phyloP scores from a whole-genome alignment of 2,888 invertebrate genomes.

The Sacculina carcini region DNA sequence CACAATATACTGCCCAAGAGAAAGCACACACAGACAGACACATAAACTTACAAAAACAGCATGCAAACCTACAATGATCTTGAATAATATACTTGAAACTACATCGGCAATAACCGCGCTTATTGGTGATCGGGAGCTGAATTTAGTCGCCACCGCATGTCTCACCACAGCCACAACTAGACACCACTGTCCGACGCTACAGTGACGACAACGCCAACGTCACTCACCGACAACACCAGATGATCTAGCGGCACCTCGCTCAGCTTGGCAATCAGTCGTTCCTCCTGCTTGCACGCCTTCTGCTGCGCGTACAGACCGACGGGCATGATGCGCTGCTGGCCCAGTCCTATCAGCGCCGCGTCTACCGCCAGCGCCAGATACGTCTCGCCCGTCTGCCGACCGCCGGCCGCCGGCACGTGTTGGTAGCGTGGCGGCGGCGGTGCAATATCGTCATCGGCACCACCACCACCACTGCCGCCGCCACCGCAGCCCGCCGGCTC shows the following conservation, averaged over 20 bases:
- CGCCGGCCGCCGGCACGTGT: slow-evolving; percentile 45
- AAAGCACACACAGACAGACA: too few relatives aligned
- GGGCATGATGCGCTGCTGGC: slow-evolving; percentile 51
- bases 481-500: slow-evolving; percentile 1
- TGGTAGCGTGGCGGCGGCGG: slow-evolving; percentile 31
- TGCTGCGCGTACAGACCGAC: slow-evolving; percentile 51
- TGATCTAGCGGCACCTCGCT: slow-evolving; percentile 50
- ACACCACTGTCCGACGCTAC: too few relatives aligned
- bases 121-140: too few relatives aligned
- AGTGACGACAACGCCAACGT: too few relatives aligned
- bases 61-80: too few relatives aligned
- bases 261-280: slow-evolving; percentile 42
- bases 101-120: too few relatives aligned
- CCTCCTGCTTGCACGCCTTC: slow-evolving; percentile 43
- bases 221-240: slow-evolving; percentile 32
- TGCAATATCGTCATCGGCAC: slow-evolving; percentile 13
- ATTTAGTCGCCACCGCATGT: too few relatives aligned
- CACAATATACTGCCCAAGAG: too few relatives aligned
- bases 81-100: too few relatives aligned
- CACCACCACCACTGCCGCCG: slow-evolving; percentile 5
- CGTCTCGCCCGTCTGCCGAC: slow-evolving; percentile 39
- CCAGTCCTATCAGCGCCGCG: slow-evolving; percentile 47
- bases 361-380: slow-evolving; percentile 44
- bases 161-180: too few relatives aligned
- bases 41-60: too few relatives aligned